Percentiles rank a stretch among this genome's conserved stretches.
phyloP scores from a whole-genome alignment of 1,140 invertebrate species.

The Geopemphigus sp. region DNA sequence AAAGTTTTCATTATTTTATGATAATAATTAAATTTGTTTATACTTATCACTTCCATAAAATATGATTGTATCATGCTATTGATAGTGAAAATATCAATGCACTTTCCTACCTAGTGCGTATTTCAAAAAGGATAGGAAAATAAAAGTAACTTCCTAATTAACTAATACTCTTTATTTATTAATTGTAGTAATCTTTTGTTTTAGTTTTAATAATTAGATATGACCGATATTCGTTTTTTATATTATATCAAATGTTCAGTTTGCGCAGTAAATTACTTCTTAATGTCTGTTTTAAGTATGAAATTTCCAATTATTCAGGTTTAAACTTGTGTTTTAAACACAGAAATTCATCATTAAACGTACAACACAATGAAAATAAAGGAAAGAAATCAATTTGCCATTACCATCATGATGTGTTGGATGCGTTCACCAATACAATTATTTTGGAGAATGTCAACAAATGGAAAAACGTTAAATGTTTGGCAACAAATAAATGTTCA shows the following conservation, averaged over 20 bases:
- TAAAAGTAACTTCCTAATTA: too few species aligned
- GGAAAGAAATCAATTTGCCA: background rate
- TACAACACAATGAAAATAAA: background rate
- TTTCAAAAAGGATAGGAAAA: too few species aligned
- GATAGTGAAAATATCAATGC: too few species aligned
- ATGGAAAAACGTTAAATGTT: background rate
- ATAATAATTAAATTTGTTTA: too few species aligned
- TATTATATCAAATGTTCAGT: background rate
- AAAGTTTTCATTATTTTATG: too few species aligned
- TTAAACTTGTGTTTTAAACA: background rate
- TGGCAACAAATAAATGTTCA: background rate
- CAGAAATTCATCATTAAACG: background rate
- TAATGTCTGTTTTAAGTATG: slow-evolving; percentile 1
- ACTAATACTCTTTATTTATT: too few species aligned
- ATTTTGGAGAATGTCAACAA: slow-evolving; percentile 3
- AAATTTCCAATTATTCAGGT: background rate
- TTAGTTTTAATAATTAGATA: too few species aligned
- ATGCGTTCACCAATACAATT: slow-evolving; percentile 1
- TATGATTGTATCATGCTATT: too few species aligned
- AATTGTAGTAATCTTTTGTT: too few species aligned
- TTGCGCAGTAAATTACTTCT: background rate
- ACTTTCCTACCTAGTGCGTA: too few species aligned
- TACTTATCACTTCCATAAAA: too few species aligned
- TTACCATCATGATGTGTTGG: slow-evolving; percentile 17
- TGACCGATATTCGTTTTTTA: too few species aligned